These are phyloP conservation scores for Vipera latastei DNA, from an alignment of 2,797 vertebrate genomes.

Conservation along the genomic window DNA sequence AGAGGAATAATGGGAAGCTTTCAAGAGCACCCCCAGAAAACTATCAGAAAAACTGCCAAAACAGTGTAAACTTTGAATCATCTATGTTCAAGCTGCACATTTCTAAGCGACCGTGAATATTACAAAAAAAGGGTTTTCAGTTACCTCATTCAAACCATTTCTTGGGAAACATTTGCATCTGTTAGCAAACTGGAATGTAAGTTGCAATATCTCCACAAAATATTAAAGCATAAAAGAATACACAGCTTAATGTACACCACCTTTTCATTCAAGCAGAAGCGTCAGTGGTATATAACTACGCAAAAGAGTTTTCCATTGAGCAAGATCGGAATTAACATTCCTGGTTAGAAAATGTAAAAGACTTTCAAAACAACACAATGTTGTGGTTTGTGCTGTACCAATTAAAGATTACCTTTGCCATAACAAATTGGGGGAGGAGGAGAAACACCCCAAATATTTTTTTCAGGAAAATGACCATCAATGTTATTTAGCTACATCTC, in stretches of 20 bases:
- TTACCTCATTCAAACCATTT: background rate
- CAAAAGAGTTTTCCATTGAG: background rate
- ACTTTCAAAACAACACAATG: background rate
- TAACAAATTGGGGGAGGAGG: background rate
- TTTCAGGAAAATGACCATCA: background rate
- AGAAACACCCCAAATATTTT: background rate
- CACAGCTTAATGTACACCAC: background rate
- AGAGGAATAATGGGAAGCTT: too few relatives aligned
- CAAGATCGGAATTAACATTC: background rate
- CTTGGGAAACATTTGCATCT: background rate
- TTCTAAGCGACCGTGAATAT: background rate
- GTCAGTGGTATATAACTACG: background rate
- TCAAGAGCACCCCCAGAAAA: background rate
- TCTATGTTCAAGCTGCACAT: background rate
- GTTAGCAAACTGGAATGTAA: background rate
- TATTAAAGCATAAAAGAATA: background rate
- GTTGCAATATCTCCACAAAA: background rate
- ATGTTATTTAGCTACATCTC: background rate
- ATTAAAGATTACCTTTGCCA: background rate
- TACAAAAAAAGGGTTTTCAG: background rate
- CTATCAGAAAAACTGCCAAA: background rate
- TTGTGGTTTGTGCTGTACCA: background rate
- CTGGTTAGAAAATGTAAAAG: background rate
- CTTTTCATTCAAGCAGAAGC: background rate
- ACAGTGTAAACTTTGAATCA: background rate